Base-by-base conservation (phyloP, 2,888 invertebrate genomes). In the Eupithecia inturbata region DNA sequence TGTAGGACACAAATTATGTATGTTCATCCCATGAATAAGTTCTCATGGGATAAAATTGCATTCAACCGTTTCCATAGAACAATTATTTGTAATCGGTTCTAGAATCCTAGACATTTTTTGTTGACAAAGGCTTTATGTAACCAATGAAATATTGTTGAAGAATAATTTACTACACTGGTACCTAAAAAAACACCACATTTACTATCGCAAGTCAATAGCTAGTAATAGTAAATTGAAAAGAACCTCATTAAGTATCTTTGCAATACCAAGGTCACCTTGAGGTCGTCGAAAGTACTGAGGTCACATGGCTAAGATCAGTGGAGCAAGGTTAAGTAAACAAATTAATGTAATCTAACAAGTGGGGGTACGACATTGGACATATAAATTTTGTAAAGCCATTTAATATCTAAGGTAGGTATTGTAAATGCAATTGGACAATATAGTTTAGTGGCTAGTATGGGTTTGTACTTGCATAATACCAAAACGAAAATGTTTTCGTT, bases 231-330 rank as follows among this genome's bases (percentile, higher is more conserved):
- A n/a, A 53, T 22, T 53, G n/a, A 53, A 53, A 49, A 22, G 53
- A 53, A 49, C 49, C n/a, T 22, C 22, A 49, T n/a, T 49, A 49
- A 26, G 31, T 62, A 31, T 62, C 60, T 41, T 26, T 41, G 26
- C 60, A 36, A 41, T 45, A 66, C 26, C 36, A 70, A 74, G 74
- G 74, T 77, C 67, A 57, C 57, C 62, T 63, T 64, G 67, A 74
- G 76, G 76, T 76, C 71, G 45, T 66, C n/a, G 75, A 72, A 75
- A 75, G 75, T 72, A 72, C 67, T 41, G 49, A 75, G 75, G 75
- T 73, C 60, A 49, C 26, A 26, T 68, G 66, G 68, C 66, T 72
- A 72, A 74, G 74, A 74, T 72, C 73, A 73, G 7, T 64, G 36
- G 73, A 69, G 49, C 73, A 67, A 68, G 77, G 72, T 68, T 69